Base-by-base conservation (phyloP, 2,113 vertebrate genomes). In the Caranx ignobilis region DNA sequence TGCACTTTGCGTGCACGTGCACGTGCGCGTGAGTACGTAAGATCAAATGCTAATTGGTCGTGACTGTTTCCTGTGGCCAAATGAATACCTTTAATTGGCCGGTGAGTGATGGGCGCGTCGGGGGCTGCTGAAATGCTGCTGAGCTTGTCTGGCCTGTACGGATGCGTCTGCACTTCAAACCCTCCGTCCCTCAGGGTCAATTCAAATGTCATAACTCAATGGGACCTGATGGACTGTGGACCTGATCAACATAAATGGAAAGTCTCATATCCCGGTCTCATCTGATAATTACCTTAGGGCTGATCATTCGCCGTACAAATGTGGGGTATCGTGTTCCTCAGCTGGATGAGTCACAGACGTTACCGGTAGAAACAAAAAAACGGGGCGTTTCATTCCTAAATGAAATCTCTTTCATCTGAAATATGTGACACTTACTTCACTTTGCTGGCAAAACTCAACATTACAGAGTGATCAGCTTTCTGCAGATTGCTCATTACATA, bases 1-100 rank as follows among this genome's bases (percentile, higher is more conserved):
- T 0, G 41, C 45, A 5, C 64, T 47, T 19, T 72, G 47, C 41
- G 75, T 11, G 2, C 8, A 52, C 43, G 62, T 62, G 57, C 35
- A 52, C 43, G 62, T 62, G 57, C 35, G 66, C 37, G n/a, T n/a
- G 32, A 71, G 66, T 21, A 75, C 19, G 11, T 59, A 68, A 70
- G 73, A 88, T 84, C 81, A 70, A 75, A 90, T 73, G 81, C 83
- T 87, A 88, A 91, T 89, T 70, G 86, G 85, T 81, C 59, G 35
- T 47, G 81, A 87, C 83, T 31, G 70, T 79, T 93, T 94, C 91
- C 91, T 86, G 87, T 90, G 81, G 89, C 71, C 87, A 74, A 65
- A 71, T 82, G 74, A 83, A 85, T 71, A 75, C 73, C 84, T 85
- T 82, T 92, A 87, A 91, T 90, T 87, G 87, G 84, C 81, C 0